Percentiles rank a stretch among this genome's conserved stretches.
phyloP scores from a whole-genome alignment of 2,113 vertebrate genomes.

The Numenius arquata region DNA sequence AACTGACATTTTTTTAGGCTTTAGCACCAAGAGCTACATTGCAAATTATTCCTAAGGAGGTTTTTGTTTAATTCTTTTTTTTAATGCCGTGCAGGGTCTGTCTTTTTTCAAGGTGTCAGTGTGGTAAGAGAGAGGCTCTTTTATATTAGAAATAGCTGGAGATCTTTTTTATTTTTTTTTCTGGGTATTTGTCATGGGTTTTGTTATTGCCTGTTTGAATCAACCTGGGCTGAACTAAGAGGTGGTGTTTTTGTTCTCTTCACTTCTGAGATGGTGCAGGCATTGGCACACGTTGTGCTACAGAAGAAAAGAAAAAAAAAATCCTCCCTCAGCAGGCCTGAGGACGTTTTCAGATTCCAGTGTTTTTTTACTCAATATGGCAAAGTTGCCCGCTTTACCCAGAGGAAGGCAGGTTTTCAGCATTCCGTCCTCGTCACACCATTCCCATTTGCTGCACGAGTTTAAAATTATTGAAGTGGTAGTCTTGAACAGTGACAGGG shows the following conservation, averaged over 20 bases:
- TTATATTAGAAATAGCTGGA: conserved; percentile 76
- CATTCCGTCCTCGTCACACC: conserved; percentile 25
- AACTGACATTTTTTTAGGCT: conserved; percentile 96
- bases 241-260: conserved; percentile 69
- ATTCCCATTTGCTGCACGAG: background rate
- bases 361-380: conserved; percentile 99
- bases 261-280: conserved; percentile 96
- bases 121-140: conserved; percentile 70
- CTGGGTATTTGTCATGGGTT: conserved; percentile 72
- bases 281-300: conserved; percentile 84
- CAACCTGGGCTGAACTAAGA: conserved; percentile 71
- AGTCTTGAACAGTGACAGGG: background rate
- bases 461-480: background rate
- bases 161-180: conserved; percentile 43
- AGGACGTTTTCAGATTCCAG: conserved; percentile 84
- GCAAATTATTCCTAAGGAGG: conserved; percentile 87
- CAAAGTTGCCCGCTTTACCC: conserved; percentile 86
- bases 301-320: conserved; percentile 22
- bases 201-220: conserved; percentile 77
- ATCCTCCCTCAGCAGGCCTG: conserved; percentile 40
- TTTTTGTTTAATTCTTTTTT: conserved; percentile 98
- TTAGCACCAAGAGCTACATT: conserved; percentile 90
- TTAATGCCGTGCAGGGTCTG: conserved; percentile 84
- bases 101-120: conserved; percentile 98
- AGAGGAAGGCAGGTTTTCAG: conserved; percentile 50